Evolutionary conservation across 2,113 vertebrate species (phyloP).

Genomic region (Sialia sialis): DNA sequence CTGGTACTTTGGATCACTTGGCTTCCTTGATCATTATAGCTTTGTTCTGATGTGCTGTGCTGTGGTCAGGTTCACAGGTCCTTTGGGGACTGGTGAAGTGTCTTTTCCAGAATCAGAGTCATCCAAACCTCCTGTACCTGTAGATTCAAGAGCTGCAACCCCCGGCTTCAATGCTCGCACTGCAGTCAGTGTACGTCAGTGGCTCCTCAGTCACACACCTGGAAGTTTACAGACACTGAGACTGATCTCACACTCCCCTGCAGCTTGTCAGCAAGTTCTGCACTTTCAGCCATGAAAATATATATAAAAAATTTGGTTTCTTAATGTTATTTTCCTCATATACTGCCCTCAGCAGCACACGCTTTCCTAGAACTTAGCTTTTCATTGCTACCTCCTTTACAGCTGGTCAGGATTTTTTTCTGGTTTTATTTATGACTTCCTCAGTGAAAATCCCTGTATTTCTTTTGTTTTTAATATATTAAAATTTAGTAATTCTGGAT

Average conservation of each 20-base stretch:
- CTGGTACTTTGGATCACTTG: not conserved
- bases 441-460: constrained; percentile 15
- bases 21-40: not conserved
- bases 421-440: constrained; percentile 42
- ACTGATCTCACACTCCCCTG: not conserved
- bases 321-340: not conserved
- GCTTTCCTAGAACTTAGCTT: not conserved
- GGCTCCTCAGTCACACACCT: not conserved
- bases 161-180: not conserved
- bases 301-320: not conserved
- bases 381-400: constrained; percentile 14
- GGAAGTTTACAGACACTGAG: not conserved
- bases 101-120: not conserved
- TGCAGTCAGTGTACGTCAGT: not conserved
- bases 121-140: constrained; percentile 1
- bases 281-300: not conserved
- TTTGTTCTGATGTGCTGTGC: constrained; percentile 26
- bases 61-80: not conserved
- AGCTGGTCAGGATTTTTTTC: not conserved
- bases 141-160: constrained; percentile 29
- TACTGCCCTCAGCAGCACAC: not conserved
- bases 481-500: constrained; percentile 25
- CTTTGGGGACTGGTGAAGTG: not conserved
- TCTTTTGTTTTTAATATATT: constrained; percentile 43
- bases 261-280: not conserved